These are phyloP conservation scores for Toxonevra muliebris DNA, from an alignment of 2,888 invertebrate species.

Conservation along the genomic window DNA sequence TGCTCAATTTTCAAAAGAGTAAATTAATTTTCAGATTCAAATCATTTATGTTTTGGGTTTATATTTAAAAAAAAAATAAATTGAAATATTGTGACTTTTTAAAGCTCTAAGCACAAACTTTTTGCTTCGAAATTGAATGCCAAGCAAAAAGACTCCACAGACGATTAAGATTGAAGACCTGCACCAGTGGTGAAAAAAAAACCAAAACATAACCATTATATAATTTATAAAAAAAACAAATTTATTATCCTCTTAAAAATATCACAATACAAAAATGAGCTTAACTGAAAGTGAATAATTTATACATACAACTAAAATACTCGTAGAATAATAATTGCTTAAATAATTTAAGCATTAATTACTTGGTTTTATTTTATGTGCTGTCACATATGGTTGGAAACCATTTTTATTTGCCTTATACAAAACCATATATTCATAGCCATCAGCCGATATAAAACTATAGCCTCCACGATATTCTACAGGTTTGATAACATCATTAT, in stretches of 20 bases:
- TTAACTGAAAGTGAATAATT: constrained; percentile 1
- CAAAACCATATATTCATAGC: constrained; percentile 66
- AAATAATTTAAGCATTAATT: constrained; percentile 3
- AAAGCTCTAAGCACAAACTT: no score
- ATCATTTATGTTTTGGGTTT: no score
- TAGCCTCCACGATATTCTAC: constrained; percentile 62
- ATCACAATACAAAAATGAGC: neutral
- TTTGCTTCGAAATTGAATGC: no score
- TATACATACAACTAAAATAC: neutral
- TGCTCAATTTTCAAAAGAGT: no score
- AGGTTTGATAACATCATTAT: constrained; percentile 38
- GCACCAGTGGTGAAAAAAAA: no score
- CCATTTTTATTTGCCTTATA: constrained; percentile 71
- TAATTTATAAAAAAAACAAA: neutral
- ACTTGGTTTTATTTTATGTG: constrained; percentile 50
- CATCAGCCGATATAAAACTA: constrained; percentile 68
- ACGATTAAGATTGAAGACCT: neutral
- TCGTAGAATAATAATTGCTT: neutral
- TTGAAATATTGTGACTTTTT: no score
- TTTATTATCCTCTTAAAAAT: neutral
- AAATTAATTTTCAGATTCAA: no score
- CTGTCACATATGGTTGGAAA: constrained; percentile 65
- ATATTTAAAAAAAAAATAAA: no score
- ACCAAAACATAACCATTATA: neutral
- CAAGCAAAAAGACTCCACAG: no score